These are phyloP conservation scores for Gorsachius goisagi DNA, from an alignment of 2,113 vertebrate species.

Conservation along the genomic window DNA sequence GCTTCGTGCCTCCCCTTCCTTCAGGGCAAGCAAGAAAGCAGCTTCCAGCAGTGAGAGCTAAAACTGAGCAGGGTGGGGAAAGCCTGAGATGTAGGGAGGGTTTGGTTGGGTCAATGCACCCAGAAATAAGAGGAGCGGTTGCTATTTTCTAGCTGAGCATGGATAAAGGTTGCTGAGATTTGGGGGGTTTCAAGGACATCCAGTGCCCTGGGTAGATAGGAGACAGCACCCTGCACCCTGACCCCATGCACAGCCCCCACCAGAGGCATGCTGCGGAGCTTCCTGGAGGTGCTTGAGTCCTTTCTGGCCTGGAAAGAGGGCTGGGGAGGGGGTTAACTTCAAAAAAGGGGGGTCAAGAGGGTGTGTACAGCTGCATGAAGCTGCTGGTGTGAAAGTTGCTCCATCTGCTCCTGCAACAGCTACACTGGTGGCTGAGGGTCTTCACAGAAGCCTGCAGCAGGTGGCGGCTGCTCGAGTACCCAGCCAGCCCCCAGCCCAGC, in stretches of 20 bases:
- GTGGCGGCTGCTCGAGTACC: background rate
- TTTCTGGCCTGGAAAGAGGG: background rate
- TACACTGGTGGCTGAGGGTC: fast-evolving
- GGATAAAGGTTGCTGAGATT: background rate
- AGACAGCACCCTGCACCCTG: background rate
- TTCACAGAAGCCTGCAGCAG: background rate
- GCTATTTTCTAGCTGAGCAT: background rate
- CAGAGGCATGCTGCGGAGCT: fast-evolving
- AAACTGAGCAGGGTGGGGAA: background rate
- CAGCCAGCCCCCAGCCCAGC: background rate
- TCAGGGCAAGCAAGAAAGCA: background rate
- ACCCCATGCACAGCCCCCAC: background rate
- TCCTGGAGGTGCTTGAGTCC: background rate
- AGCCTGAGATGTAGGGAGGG: background rate
- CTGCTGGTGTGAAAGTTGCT: background rate
- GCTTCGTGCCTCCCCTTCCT: background rate
- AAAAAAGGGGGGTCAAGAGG: background rate
- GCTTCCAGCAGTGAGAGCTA: background rate
- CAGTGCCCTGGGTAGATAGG: no score
- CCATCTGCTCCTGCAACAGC: background rate
- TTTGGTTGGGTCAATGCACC: background rate
- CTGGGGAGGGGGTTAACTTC: background rate
- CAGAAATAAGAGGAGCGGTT: background rate
- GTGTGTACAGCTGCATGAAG: background rate
- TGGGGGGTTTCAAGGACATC: background rate